These are phyloP conservation scores for Albula goreensis DNA, from an alignment of 2,113 vertebrate genomes.

Conservation along the genomic window DNA sequence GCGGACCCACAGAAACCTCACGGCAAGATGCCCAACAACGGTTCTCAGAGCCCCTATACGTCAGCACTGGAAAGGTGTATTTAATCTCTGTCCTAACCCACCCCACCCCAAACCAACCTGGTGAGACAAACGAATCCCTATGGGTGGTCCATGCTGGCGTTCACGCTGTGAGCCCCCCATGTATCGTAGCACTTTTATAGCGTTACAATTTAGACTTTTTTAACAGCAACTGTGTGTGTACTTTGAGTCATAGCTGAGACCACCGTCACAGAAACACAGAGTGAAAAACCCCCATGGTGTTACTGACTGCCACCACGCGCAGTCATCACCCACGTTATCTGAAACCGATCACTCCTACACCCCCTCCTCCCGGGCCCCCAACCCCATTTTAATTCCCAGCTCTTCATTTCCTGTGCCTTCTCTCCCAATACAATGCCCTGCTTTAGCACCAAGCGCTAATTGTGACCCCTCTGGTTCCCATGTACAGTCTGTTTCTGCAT, in stretches of 20 bases:
- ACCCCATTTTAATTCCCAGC: constrained; percentile 49
- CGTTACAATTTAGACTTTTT: constrained; percentile 55
- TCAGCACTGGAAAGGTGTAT: neutral
- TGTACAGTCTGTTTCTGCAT: constrained; percentile 51
- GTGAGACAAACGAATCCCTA: constrained; percentile 19
- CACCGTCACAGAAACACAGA: constrained; percentile 38
- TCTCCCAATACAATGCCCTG: constrained; percentile 45
- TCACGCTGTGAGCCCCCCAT: constrained; percentile 52
- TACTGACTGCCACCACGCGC: neutral
- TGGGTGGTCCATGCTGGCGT: constrained; percentile 52
- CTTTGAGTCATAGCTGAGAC: constrained; percentile 54
- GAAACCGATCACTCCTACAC: neutral
- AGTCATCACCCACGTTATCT: neutral
- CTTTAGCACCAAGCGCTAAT: constrained; percentile 53
- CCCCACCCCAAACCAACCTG: no score
- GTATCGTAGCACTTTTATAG: constrained; percentile 59
- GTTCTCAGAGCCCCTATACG: neutral
- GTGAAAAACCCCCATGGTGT: neutral
- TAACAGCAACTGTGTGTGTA: constrained; percentile 44
- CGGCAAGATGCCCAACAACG: neutral
- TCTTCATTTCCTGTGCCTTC: constrained; percentile 49
- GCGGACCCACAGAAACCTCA: neutral
- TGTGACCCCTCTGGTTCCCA: constrained; percentile 42
- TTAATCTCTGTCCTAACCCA: neutral
- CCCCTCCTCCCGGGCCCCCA: constrained; percentile 33